Percentiles rank a stretch among this genome's conserved stretches.
phyloP scores from a whole-genome alignment of 2,888 invertebrate genomes.

The Xestia sexstrigata region DNA sequence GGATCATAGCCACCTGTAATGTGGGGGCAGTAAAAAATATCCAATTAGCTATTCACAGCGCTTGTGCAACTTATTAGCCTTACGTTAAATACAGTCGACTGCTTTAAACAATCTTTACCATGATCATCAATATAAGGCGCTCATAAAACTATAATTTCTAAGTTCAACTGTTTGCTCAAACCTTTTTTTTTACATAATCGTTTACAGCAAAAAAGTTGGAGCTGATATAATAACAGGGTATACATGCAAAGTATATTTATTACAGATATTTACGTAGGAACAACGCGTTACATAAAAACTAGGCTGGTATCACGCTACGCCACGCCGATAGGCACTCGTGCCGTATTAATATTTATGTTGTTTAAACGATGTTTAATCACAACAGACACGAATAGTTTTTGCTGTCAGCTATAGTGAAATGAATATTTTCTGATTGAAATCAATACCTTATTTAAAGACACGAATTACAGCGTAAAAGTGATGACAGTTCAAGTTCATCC shows the following conservation, averaged over 20 bases:
- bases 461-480: conserved; percentile 33
- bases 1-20: conserved; percentile 36
- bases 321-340: conserved; percentile 76
- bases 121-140: conserved; percentile 24
- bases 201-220: conserved; percentile 53
- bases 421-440: conserved; percentile 66
- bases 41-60: conserved; percentile 28
- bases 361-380: conserved; percentile 88
- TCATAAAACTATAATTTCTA: conserved; percentile 51
- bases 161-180: conserved; percentile 55
- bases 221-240: conserved; percentile 61
- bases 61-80: conserved; percentile 21
- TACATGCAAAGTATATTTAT: conserved; percentile 63
- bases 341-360: conserved; percentile 86
- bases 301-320: conserved; percentile 80
- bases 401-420: conserved; percentile 61
- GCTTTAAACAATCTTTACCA: conserved; percentile 39
- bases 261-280: conserved; percentile 65
- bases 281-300: conserved; percentile 70
- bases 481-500: conserved; percentile 6
- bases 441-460: conserved; percentile 52
- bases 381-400: conserved; percentile 76
- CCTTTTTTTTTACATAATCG: conserved; percentile 54
- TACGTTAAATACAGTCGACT: conserved; percentile 41
- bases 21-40: conserved; percentile 24